phyloP scores from a whole-genome alignment of 2,113 vertebrate species.

The Gopherus evgoodei region DNA sequence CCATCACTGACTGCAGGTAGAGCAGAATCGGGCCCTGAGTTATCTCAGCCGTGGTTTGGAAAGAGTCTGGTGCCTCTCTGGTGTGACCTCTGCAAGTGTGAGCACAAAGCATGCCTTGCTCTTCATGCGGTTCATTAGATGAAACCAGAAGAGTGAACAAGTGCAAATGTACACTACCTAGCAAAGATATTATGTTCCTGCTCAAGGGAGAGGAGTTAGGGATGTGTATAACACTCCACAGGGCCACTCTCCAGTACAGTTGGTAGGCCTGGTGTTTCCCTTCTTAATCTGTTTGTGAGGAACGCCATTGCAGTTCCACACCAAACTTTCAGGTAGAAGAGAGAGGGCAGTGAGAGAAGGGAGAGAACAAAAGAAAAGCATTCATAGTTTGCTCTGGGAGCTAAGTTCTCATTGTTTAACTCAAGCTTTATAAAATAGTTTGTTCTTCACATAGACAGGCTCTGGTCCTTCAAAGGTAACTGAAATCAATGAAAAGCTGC shows the following conservation, averaged over 20 bases:
- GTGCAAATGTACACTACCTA: not conserved
- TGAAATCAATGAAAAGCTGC: not conserved
- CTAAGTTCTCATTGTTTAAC: not conserved
- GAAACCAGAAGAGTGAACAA: not conserved
- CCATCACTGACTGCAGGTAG: accelerated
- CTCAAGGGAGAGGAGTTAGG: not conserved
- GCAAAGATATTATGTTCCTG: not conserved
- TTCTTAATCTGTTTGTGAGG: not conserved
- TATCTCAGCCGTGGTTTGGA: accelerated
- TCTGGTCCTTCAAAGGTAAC: not conserved
- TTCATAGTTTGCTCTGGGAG: not conserved
- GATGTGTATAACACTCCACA: not conserved
- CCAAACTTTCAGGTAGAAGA: not conserved
- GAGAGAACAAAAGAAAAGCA: not conserved
- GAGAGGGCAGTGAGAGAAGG: not conserved
- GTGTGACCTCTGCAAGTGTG: accelerated
- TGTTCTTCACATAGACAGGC: not conserved
- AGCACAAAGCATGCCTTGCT: not conserved
- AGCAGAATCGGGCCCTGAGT: accelerated
- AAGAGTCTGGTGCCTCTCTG: accelerated
- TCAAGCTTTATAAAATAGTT: not conserved
- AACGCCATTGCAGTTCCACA: not conserved
- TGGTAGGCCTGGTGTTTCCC: not conserved
- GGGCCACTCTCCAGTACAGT: not conserved
- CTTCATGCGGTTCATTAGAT: not conserved